Conservation (phyloP, 1,140 invertebrate species). For the Penaeus japonicus region DNA sequence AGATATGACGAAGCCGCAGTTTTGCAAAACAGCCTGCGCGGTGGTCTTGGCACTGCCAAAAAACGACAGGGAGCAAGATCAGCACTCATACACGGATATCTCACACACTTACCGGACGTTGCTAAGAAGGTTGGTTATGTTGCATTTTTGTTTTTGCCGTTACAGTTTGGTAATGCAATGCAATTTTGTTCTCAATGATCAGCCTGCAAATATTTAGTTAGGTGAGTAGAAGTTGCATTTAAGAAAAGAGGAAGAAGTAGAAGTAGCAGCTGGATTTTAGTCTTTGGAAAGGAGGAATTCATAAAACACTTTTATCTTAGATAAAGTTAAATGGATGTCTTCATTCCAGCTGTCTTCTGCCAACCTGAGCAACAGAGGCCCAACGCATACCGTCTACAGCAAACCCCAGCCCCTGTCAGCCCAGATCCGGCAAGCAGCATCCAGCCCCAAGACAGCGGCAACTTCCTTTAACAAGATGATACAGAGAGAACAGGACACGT, state of each 20-base stretch:
- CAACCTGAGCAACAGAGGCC: not conserved
- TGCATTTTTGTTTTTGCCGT: not conserved
- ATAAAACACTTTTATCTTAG: not conserved
- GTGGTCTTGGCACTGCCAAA: constrained; percentile 26
- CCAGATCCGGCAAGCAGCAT: constrained; percentile 30
- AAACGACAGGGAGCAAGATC: constrained; percentile 63
- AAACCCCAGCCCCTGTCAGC: constrained; percentile 52
- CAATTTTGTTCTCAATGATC: not conserved
- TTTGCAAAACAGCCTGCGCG: constrained; percentile 25
- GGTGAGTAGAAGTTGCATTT: not conserved
- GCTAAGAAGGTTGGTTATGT: constrained; percentile 32
- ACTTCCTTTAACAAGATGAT: not conserved
- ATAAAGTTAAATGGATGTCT: not conserved
- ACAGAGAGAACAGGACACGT: not conserved
- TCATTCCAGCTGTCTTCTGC: constrained; percentile 21
- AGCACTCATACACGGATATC: constrained; percentile 64
- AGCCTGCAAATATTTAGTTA: not conserved
- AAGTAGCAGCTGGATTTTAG: no score
- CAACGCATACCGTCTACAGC: constrained; percentile 10
- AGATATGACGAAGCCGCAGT: constrained; percentile 61
- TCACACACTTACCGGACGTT: constrained; percentile 61
- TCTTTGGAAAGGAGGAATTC: not conserved
- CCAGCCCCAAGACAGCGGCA: constrained; percentile 24
- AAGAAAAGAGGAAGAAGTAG: no score
- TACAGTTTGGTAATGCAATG: not conserved